Base-by-base conservation (phyloP, 2,113 vertebrate species). In the Rhegmatorhina hoffmannsi region DNA sequence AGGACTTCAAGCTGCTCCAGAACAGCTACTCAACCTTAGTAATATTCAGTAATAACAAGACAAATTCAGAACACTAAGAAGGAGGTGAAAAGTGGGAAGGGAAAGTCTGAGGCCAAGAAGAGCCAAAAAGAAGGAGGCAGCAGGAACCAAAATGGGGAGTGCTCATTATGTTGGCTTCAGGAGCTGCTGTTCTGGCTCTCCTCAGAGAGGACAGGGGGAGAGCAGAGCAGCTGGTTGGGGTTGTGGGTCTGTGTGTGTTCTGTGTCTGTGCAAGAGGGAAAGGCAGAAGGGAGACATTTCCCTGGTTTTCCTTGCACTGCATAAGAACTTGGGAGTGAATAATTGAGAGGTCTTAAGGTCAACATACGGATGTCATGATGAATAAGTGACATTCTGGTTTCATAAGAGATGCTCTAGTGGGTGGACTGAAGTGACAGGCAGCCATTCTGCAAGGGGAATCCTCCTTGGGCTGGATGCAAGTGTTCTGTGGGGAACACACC, bases 181-280 rank as follows among this genome's bases (percentile, higher is more conserved):
- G 11, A 36, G 19, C 47, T 46, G 47, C 36, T 56, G 33, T 52
- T 62, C 16, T 33, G 55, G 26, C 67, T 84, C 6, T 0, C 17
- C 6, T 8, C 15, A 10, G 26, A 20, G 40, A 34, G 29, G 15
- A 28, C 28, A 24, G 63, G 50, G 67, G 34, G 10, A 44, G 21
- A 56, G 38, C 49, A 72, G 46, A 17, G 24, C 59, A 73, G 25
- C 52, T 62, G 47, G 17, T 1, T 13, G 25, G 14, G 50, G 33
- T 15, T 21, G 11, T 7, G 31, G 6, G 23, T 8, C 8, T 1
- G 0, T 1, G 20, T 21, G 11, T 4, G 21, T 10, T 7, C 6
- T 6, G 16, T 11, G 28, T 58, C 44, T 7, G 23, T 3, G 33
- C 3, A 10, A 66, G n/a, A 34, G 31, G 23, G 6, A 59, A 36